Evolutionary conservation across 2,888 invertebrate species (phyloP).

Genomic region (Megamerina dolium): DNA sequence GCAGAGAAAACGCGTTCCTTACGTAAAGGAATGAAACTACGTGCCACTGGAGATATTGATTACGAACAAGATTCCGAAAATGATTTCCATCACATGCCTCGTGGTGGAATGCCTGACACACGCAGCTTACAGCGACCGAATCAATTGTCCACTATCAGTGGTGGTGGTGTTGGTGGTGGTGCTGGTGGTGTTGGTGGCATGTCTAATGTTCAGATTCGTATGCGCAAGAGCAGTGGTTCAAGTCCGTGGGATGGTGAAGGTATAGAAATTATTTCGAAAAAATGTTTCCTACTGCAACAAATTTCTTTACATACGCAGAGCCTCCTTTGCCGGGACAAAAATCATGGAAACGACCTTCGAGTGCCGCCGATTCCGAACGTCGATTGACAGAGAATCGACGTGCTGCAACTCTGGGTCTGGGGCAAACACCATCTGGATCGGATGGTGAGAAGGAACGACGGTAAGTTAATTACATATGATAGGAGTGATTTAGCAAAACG

Average conservation of each 20-base stretch:
- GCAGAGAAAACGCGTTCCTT: slow-evolving; percentile 41
- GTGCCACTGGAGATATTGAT: slow-evolving; percentile 48
- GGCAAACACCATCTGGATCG: slow-evolving; percentile 49
- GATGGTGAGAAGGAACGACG: slow-evolving; percentile 56
- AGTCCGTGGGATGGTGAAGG: slow-evolving; percentile 56
- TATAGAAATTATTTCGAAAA: slow-evolving; percentile 15
- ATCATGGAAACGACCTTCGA: slow-evolving; percentile 55
- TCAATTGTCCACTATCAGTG: slow-evolving; percentile 31
- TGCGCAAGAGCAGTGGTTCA: slow-evolving; percentile 48
- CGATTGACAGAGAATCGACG: slow-evolving; percentile 45
- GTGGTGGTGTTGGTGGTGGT: slow-evolving; percentile 18
- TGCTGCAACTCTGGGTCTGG: slow-evolving; percentile 21
- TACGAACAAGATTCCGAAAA: slow-evolving; percentile 53
- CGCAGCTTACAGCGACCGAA: slow-evolving; percentile 45
- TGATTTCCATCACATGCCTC: slow-evolving; percentile 42
- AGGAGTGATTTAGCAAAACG: no score
- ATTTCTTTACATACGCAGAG: slow-evolving; percentile 15
- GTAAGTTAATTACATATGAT: no score
- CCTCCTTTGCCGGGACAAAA: slow-evolving; percentile 38
- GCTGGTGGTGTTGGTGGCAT: slow-evolving; percentile 8
- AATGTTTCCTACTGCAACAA: not conserved
- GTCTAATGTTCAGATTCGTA: slow-evolving; percentile 26
- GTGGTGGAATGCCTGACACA: slow-evolving; percentile 25
- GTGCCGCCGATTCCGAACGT: slow-evolving; percentile 56
- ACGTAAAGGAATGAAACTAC: slow-evolving; percentile 40